A percentile compares a stretch with the other conserved stretches of the same genome.
phyloP scores from a whole-genome alignment of 2,888 invertebrate genomes.

The Noctua pronuba region DNA sequence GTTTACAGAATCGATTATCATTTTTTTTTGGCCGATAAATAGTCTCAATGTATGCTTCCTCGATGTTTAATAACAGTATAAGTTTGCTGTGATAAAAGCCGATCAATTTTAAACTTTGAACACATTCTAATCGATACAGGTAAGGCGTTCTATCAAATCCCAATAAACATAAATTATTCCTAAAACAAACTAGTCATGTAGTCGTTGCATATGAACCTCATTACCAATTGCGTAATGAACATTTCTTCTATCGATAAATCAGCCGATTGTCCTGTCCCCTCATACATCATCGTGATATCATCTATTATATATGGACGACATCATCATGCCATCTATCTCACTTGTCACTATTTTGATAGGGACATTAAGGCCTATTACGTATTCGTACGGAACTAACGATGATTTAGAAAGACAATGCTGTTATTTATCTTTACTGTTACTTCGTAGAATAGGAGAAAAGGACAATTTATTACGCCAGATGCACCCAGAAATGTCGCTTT shows the following conservation, averaged over 20 bases:
- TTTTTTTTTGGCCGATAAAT: neutral
- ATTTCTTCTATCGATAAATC: conserved; percentile 58
- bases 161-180: neutral
- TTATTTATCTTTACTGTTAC: conserved; percentile 49
- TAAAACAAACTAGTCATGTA: conserved; percentile 20
- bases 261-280: conserved; percentile 50
- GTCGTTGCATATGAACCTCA: conserved; percentile 28
- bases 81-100: neutral
- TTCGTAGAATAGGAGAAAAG: conserved; percentile 15
- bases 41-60: neutral
- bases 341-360: conserved; percentile 65
- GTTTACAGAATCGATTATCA: neutral
- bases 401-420: conserved; percentile 62
- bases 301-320: conserved; percentile 59
- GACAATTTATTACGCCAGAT: conserved; percentile 32
- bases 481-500: conserved; percentile 1
- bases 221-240: conserved; percentile 50
- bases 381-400: conserved; percentile 54
- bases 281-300: conserved; percentile 68
- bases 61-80: neutral
- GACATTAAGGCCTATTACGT: conserved; percentile 63
- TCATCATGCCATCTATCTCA: conserved; percentile 64
- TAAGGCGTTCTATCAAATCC: conserved; percentile 4
- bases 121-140: conserved; percentile 1
- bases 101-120: neutral